Evolutionary conservation across 1,140 invertebrate species (phyloP).

Genomic region (Heliconius melpomene): DNA sequence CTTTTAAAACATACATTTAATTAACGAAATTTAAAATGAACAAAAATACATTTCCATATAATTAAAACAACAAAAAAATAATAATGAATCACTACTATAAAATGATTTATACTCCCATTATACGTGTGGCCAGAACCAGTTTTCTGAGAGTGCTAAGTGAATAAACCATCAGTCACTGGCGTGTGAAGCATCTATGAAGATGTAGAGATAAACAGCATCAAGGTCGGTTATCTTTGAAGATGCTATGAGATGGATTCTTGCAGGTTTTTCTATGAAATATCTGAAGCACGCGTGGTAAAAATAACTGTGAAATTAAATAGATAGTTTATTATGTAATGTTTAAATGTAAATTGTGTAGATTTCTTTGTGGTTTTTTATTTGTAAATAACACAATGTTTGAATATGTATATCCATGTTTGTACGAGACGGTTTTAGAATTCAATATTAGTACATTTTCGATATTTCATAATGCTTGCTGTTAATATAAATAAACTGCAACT

Average conservation of each 20-base stretch:
- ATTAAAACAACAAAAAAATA: not conserved
- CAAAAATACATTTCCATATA: not conserved
- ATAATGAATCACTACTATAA: not conserved
- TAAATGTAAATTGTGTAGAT: too few relatives aligned
- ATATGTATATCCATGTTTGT: too few relatives aligned
- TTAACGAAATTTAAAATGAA: not conserved
- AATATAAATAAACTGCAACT: too few relatives aligned
- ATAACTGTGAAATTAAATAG: not conserved
- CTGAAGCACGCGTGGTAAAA: not conserved
- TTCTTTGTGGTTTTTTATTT: too few relatives aligned
- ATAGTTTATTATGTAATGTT: too few relatives aligned
- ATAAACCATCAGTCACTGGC: slow-evolving; percentile 36
- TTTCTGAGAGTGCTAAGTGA: slow-evolving; percentile 19
- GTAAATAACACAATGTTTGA: too few relatives aligned
- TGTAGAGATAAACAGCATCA: slow-evolving; percentile 46
- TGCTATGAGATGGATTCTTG: slow-evolving; percentile 11
- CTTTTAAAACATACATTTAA: not conserved
- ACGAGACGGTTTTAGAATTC: too few relatives aligned
- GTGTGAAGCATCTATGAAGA: slow-evolving; percentile 53
- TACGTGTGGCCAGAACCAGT: not conserved
- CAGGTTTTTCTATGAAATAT: not conserved
- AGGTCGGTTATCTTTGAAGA: slow-evolving; percentile 45
- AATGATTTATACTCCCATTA: not conserved
- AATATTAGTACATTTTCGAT: not conserved
- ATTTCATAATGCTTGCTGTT: not conserved